Conservation (phyloP, 2,797 vertebrate genomes). For the Chrosomus eos region DNA sequence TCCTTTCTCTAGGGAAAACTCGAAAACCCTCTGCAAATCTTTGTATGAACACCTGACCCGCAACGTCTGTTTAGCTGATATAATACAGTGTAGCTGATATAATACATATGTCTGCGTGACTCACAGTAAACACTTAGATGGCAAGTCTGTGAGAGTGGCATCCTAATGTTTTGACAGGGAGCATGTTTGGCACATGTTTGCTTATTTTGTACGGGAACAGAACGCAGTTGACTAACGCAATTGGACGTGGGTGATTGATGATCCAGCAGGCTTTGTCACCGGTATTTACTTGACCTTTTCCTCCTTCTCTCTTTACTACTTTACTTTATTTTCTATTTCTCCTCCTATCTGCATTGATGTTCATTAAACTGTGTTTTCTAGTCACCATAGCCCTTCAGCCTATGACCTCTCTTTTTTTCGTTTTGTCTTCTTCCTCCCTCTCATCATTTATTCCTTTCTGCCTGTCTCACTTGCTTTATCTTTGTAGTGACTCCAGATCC, state of each 20-base stretch:
- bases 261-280: slow-evolving; percentile 45
- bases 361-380: slow-evolving; percentile 43
- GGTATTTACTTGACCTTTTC: slow-evolving; percentile 45
- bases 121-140: slow-evolving; percentile 50
- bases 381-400: slow-evolving; percentile 28
- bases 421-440: slow-evolving; percentile 49
- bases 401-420: slow-evolving; percentile 48
- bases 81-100: slow-evolving; percentile 53
- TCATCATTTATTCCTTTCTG: slow-evolving; percentile 29
- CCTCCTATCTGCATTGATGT: slow-evolving; percentile 43
- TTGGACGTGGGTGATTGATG: slow-evolving; percentile 39
- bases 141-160: slow-evolving; percentile 41
- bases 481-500: not conserved
- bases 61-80: slow-evolving; percentile 44
- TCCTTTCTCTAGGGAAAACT: not conserved
- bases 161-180: slow-evolving; percentile 50
- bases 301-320: slow-evolving; percentile 57
- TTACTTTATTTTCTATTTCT: slow-evolving; percentile 60
- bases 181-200: slow-evolving; percentile 5
- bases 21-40: slow-evolving; percentile 2
- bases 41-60: slow-evolving; percentile 32
- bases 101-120: slow-evolving; percentile 54
- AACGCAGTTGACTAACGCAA: not conserved
- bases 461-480: slow-evolving; percentile 4
- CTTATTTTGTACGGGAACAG: slow-evolving; percentile 21